Evolutionary conservation across 2,113 vertebrate species (phyloP), one percentile per base, ranked within the genome.

Genomic region (Brienomyrus brachyistius): DNA sequence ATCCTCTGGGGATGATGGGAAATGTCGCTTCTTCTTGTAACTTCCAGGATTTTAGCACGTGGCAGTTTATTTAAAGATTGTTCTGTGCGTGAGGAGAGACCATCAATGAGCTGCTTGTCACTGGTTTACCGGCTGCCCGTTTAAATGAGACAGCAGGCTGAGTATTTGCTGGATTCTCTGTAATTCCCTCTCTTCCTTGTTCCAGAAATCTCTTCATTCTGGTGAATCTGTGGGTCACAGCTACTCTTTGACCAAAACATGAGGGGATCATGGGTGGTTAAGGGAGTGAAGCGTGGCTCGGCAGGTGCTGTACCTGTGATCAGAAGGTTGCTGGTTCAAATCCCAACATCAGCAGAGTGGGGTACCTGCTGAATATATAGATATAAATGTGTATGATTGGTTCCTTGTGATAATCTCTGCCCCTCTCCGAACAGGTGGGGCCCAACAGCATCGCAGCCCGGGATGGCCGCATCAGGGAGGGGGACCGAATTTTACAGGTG

Each of bases 401-500:
- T 23, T 5, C 31, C 66, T 86, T 74, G 27, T 54, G 4, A n/a
- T 54, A 54, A 9, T 40, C 35, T 88, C 21, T 21, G 8, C 47
- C 70, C 48, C 27, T 70, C 35, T 40, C 52, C 27, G 66, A 52
- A 19, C 94, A 99, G 98, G 96, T 99, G 92, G 97, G 97, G 93
- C 98, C 97, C 51, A 98, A 99, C 91, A 98, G 98, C 94, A 98
- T 99, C 10, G 98, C 98, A 59, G 98, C 97, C 91, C 96, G 95
- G 95, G 98, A 99, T 1, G 98, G 98, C 35, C 97, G 97, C 47
- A 99, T 99, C 92, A 95, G 96, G 86, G 97, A 99, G 94, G 98
- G 98, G 50, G 98, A 99, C 90, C 97, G 97, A 47, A 99, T 99
- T 93, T 95, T 99, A 92, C 98, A 99, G 95, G 98, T 99, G 96